A percentile compares a stretch with the other conserved stretches of the same genome.
phyloP scores from a whole-genome alignment of 2,797 vertebrate genomes.

The Carcharodon carcharias region DNA sequence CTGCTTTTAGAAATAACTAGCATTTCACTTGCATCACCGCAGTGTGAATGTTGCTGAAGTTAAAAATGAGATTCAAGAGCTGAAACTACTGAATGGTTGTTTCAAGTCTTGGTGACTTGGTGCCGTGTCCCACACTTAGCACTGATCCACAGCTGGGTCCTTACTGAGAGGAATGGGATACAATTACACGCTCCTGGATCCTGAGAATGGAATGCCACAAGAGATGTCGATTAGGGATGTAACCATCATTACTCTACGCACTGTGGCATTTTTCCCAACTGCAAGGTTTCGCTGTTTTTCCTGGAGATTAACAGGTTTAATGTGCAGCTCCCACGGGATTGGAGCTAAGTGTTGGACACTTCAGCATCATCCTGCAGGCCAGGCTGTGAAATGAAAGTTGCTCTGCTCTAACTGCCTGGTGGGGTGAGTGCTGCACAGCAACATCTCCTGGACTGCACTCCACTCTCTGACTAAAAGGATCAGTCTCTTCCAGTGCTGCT shows the following conservation, averaged over 20 bases:
- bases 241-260: no score
- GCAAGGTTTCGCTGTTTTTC: neutral
- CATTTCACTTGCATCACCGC: neutral
- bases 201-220: neutral
- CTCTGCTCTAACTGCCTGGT: neutral
- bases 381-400: neutral
- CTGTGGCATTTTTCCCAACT: neutral
- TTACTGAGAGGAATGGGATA: neutral
- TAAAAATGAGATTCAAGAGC: neutral
- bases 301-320: neutral
- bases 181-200: neutral
- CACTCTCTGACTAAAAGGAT: no score
- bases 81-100: neutral
- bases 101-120: neutral
- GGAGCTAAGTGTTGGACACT: neutral
- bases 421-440: neutral
- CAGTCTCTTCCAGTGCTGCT: neutral
- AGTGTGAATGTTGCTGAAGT: neutral
- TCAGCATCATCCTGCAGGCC: neutral
- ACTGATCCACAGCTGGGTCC: neutral
- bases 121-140: neutral
- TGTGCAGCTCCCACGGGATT: neutral
- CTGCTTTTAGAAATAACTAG: neutral
- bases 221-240: neutral
- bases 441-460: no score